Percentiles rank a stretch among this genome's conserved stretches.
Evolutionary conservation across 2,797 vertebrate species (phyloP).

Genomic region (Alosa sapidissima): DNA sequence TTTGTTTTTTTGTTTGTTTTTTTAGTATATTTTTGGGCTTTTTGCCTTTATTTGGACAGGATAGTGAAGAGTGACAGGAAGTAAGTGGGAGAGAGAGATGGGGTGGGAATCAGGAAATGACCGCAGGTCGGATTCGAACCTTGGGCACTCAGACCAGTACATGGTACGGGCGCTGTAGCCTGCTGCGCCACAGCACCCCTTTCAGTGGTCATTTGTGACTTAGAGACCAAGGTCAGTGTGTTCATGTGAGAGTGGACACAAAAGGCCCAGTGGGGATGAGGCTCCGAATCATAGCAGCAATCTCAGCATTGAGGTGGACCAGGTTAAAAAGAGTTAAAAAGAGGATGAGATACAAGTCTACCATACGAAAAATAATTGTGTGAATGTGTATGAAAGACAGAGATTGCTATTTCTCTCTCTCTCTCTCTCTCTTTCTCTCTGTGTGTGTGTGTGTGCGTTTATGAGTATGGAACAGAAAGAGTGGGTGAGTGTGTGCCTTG

Average conservation of each 20-base stretch:
- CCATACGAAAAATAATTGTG: not conserved
- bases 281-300: not conserved
- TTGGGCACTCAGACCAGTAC: no score
- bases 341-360: not conserved
- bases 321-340: not conserved
- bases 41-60: no score
- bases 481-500: no score
- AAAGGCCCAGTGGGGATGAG: not conserved
- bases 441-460: slow-evolving; percentile 38
- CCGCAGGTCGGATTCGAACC: no score
- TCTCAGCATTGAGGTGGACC: not conserved
- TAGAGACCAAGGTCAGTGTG: not conserved
- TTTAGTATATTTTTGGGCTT: no score
- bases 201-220: not conserved
- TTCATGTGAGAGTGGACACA: not conserved
- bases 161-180: no score
- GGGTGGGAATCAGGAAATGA: no score
- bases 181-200: no score
- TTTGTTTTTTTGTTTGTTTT: not conserved
- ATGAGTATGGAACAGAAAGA: no score
- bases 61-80: no score
- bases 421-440: not conserved
- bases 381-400: not conserved
- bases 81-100: no score
- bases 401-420: no score